Evolutionary conservation across 1,140 invertebrate genomes (phyloP).

Genomic region (Drosophila saltans): DNA sequence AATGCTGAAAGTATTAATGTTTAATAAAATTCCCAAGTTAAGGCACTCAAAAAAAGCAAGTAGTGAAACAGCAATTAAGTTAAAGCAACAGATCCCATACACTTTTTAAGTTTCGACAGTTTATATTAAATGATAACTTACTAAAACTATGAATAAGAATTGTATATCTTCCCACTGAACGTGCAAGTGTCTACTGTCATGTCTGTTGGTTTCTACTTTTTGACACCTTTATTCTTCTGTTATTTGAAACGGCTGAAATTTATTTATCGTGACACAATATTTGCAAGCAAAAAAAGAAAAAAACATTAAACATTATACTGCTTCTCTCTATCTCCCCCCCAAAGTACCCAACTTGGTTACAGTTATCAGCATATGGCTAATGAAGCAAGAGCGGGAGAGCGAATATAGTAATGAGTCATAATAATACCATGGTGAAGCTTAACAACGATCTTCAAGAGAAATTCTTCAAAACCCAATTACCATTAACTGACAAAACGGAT

Average conservation of each 20-base stretch:
- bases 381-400: neutral
- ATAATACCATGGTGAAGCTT: constrained; percentile 23
- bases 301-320: constrained; percentile 33
- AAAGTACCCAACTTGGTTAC: constrained; percentile 26
- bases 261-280: constrained; percentile 54
- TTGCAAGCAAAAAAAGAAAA: constrained; percentile 25
- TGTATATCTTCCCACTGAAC: constrained; percentile 5
- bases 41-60: too few relatives aligned
- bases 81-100: too few relatives aligned
- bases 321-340: constrained; percentile 18
- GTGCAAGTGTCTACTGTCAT: constrained; percentile 16
- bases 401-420: constrained; percentile 50
- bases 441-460: constrained; percentile 38
- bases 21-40: too few relatives aligned
- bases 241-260: constrained; percentile 3
- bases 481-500: constrained; percentile 24
- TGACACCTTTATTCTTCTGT: constrained; percentile 38
- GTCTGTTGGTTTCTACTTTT: constrained; percentile 24
- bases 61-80: too few relatives aligned
- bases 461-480: constrained; percentile 30
- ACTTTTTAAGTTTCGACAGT: too few relatives aligned
- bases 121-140: too few relatives aligned
- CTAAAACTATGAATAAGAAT: neutral
- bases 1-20: neutral
- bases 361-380: constrained; percentile 52